Evolutionary conservation across 2,113 vertebrate species (phyloP), one percentile per base, ranked within the genome.

Genomic region (Pangasianodon gigas): DNA sequence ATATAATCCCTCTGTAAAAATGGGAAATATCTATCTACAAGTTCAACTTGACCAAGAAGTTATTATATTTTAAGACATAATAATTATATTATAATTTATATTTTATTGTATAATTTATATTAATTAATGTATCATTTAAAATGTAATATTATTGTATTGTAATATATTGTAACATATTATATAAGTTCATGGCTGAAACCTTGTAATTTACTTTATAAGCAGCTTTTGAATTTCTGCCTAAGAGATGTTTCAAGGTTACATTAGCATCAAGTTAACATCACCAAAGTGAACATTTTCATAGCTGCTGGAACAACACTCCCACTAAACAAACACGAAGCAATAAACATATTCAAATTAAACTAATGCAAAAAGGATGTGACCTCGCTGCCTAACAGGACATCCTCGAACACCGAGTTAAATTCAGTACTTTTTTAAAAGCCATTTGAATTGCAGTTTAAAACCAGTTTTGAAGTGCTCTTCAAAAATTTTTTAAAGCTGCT

Each of bases 331-430:
- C 48, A 51, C 9, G 5, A 29, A 51, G 44, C 46, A 14, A 51
- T 80, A 3, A 6, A 4, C 24, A 82, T 54, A 82, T 54, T 82
- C 51, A 56, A 82, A 82, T 54, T 3, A 19, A 2, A 16, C 3
- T 21, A 52, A 82, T 82, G 79, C 79, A 82, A 82, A 54, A 82
- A 32, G 77, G 77, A 82, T 10, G 29, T 46, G 77, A 52, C 46
- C 77, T 80, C 8, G 13, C 26, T 29, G 29, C 29, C 0, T 32
- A 56, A 54, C 13, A 54, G 29, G 51, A 32, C 16, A 7, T 54
- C n/a, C 79, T 54, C 18, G 29, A 29, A 2, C n/a, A 0, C n/a
- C 2, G 77, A 14, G 24, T 29, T 51, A 11, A n/a, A 54, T 32
- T 32, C 2, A n/a, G 19, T 81, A 1, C 0, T 81, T 14, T 80